Base-by-base conservation (phyloP, 2,888 invertebrate genomes). In the Sarcophaga carnaria region DNA sequence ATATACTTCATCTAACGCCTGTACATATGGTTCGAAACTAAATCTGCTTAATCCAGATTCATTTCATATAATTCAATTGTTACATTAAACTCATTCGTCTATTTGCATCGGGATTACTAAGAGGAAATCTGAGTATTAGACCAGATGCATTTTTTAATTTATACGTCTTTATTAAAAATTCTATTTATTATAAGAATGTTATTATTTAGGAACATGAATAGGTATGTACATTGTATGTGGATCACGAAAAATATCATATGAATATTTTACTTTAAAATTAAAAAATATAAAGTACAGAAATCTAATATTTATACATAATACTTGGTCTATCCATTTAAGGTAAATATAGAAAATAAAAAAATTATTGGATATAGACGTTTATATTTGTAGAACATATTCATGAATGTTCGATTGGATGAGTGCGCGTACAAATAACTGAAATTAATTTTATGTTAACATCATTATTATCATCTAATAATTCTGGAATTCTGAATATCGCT, bases 371-470 rank as follows among this genome's bases (percentile, higher is more conserved):
- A 54, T 54, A 54, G 12, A 17, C 17, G 17, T 54, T 12, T 54
- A 14, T 54, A 54, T 14, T 14, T 54, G 2, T 54, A 54, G 54
- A 12, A 54, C 17, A 54, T 17, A 54, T 54, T 54, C 54, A 14
- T 12, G 17, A 62, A 62, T n/a, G 2, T 64, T 64, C 17, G 11
- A 37, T 45, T 17, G n/a, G 66, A 12, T 27, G 37, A 12, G 60
- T 45, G 37, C 2, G 10, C 22, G 20, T 67, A 67, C 20, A 17
- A 66, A 69, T 14, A n/a, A 49, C 10, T 11, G 0, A 6, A 60
- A 25, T 72, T 12, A 62, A 69, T 80, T 60, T 47, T 75, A 14
- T 62, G 37, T 49, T 49, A 64, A 27, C 47, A 22, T 54, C 20
- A 59, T 72, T 27, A 67, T 27, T 59, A 66, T 70, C 27, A 66